Evolutionary conservation across 2,797 vertebrate genomes (phyloP).

Genomic region (Mastacembelus armatus): DNA sequence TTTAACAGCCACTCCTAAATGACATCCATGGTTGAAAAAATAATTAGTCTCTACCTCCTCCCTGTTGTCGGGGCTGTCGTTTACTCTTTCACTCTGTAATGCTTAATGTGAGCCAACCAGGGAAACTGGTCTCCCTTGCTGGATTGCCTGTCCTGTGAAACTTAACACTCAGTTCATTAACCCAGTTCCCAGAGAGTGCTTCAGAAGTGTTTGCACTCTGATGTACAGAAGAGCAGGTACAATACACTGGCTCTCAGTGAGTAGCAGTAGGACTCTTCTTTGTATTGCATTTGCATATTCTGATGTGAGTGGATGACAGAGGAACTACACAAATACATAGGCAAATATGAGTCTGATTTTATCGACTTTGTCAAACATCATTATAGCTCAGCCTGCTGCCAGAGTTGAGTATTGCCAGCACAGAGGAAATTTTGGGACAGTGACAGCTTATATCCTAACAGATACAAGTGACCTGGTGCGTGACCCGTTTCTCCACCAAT

Average conservation of each 20-base stretch:
- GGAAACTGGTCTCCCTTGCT: slow-evolving; percentile 27
- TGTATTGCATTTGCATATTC: too few species aligned
- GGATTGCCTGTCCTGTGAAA: slow-evolving; percentile 54
- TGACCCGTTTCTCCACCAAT: background rate
- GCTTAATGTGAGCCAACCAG: slow-evolving; percentile 53
- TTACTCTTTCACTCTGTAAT: slow-evolving; percentile 46
- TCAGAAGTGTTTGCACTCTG: slow-evolving; percentile 22
- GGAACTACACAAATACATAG: background rate
- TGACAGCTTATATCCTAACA: background rate
- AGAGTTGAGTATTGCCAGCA: background rate
- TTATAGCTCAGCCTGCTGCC: background rate
- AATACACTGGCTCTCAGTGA: slow-evolving; percentile 21
- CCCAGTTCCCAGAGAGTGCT: slow-evolving; percentile 26
- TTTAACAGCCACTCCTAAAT: slow-evolving; percentile 56
- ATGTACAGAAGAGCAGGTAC: slow-evolving; percentile 35
- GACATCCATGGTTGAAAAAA: slow-evolving; percentile 60
- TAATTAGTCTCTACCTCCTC: slow-evolving; percentile 58
- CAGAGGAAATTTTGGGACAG: slow-evolving; percentile 13
- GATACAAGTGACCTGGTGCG: background rate
- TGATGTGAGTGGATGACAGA: too few species aligned
- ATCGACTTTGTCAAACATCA: background rate
- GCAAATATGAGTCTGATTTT: too few species aligned
- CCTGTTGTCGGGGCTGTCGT: slow-evolving; percentile 40
- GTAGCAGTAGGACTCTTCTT: too few species aligned
- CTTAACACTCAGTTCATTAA: slow-evolving; percentile 70